These are phyloP conservation scores for Drosophila orosa DNA, from an alignment of 1,140 invertebrate genomes.

Conservation along the genomic window DNA sequence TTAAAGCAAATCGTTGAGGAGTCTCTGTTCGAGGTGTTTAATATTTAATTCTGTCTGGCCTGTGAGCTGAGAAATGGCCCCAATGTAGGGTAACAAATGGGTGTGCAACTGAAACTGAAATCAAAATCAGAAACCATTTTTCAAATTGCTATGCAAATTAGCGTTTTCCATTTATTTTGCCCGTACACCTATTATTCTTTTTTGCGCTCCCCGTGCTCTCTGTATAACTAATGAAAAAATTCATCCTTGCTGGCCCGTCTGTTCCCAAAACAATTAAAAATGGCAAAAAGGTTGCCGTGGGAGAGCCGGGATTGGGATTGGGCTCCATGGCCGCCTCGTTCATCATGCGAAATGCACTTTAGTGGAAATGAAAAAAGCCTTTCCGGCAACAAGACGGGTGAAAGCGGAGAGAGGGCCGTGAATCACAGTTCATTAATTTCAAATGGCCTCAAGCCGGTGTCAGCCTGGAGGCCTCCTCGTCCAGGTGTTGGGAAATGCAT, in stretches of 20 bases:
- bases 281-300: conserved; percentile 29
- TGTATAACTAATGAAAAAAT: conserved; percentile 70
- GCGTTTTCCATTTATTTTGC: conserved; percentile 38
- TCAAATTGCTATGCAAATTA: conserved; percentile 48
- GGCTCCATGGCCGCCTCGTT: conserved; percentile 46
- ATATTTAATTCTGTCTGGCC: conserved; percentile 34
- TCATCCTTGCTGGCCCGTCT: conserved; percentile 54
- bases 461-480: conserved; percentile 31
- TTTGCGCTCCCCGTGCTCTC: not conserved
- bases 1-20: conserved; percentile 33
- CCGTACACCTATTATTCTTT: conserved; percentile 5
- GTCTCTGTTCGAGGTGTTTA: conserved; percentile 31
- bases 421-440: conserved; percentile 78
- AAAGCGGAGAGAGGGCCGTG: conserved; percentile 24
- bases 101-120: conserved; percentile 27
- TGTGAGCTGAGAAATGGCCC: conserved; percentile 27
- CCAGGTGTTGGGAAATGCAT: conserved; percentile 54
- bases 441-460: conserved; percentile 59
- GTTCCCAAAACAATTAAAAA: conserved; percentile 78
- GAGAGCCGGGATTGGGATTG: not conserved
- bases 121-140: conserved; percentile 55
- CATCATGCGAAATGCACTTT: conserved; percentile 78
- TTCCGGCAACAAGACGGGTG: not conserved
- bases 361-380: conserved; percentile 61
- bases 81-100: conserved; percentile 52